Conservation (phyloP, 2,888 invertebrate genomes). For the Nymphalis polychloros region DNA sequence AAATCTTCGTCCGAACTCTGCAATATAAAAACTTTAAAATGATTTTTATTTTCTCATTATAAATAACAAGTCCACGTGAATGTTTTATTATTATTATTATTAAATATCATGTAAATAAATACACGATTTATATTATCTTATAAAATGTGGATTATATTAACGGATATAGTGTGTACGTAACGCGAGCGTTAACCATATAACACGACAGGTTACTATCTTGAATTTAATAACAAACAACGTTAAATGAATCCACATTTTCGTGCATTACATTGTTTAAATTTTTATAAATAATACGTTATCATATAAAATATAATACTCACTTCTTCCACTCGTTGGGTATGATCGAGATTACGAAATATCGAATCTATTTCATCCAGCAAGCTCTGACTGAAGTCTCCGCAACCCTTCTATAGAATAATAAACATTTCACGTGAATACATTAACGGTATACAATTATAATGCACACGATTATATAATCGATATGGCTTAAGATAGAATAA, state of each 20-base stretch:
- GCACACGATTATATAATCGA: too few species aligned
- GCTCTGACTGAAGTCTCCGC: conserved; percentile 90
- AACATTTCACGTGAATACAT: neutral
- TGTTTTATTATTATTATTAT: too few species aligned
- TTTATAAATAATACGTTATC: neutral
- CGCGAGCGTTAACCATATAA: too few species aligned
- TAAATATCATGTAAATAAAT: too few species aligned
- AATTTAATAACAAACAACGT: neutral
- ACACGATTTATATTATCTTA: too few species aligned
- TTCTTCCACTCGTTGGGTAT: conserved; percentile 50
- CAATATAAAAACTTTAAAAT: conserved; percentile 27
- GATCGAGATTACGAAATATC: conserved; percentile 87
- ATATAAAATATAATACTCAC: conserved; percentile 34
- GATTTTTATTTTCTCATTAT: neutral
- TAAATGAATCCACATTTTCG: neutral
- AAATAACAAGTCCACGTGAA: neutral
- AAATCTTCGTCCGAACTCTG: conserved; percentile 42
- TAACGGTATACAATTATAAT: too few species aligned
- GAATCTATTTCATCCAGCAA: conserved; percentile 94
- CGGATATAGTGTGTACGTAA: too few species aligned
- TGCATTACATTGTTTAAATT: neutral
- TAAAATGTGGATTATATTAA: too few species aligned
- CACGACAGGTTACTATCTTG: too few species aligned
- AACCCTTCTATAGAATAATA: conserved; percentile 54
- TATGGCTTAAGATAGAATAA: too few species aligned